phyloP scores from a whole-genome alignment of 2,797 vertebrate species.

The Cuculus canorus region DNA sequence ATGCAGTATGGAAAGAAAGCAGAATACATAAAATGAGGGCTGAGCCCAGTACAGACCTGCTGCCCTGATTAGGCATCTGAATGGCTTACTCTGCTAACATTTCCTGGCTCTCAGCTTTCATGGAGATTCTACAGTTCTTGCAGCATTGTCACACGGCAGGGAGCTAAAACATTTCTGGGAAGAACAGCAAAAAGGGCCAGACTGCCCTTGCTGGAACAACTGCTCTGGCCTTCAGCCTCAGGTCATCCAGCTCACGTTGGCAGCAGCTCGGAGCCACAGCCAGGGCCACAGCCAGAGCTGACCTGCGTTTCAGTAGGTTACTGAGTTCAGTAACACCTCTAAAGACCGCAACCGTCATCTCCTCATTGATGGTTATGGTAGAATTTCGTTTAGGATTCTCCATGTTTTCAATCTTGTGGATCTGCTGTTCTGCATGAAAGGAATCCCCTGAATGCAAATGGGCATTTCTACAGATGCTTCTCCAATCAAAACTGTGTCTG shows the following conservation, averaged over 20 bases:
- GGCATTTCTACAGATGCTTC: neutral
- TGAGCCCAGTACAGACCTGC: neutral
- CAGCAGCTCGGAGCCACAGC: neutral
- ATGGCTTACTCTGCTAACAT: neutral
- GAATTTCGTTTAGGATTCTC: neutral
- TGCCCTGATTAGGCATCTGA: neutral
- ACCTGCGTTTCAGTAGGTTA: neutral
- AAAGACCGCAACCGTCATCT: neutral
- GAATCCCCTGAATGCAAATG: neutral
- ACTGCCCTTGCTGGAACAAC: neutral
- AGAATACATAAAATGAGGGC: neutral
- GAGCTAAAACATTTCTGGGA: neutral
- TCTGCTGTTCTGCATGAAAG: neutral
- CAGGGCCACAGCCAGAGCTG: neutral
- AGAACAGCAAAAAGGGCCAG: neutral
- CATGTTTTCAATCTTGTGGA: neutral
- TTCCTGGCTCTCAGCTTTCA: neutral
- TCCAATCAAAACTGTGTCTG: neutral
- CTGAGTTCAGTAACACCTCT: neutral
- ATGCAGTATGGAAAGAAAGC: neutral
- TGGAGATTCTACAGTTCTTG: neutral
- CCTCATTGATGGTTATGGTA: neutral
- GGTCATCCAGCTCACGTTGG: neutral
- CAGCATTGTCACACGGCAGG: neutral
- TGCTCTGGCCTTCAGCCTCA: neutral